Evolutionary conservation across 1,140 invertebrate genomes (phyloP), one percentile per base, ranked within the genome.

Genomic region (Eciton burchellii): DNA sequence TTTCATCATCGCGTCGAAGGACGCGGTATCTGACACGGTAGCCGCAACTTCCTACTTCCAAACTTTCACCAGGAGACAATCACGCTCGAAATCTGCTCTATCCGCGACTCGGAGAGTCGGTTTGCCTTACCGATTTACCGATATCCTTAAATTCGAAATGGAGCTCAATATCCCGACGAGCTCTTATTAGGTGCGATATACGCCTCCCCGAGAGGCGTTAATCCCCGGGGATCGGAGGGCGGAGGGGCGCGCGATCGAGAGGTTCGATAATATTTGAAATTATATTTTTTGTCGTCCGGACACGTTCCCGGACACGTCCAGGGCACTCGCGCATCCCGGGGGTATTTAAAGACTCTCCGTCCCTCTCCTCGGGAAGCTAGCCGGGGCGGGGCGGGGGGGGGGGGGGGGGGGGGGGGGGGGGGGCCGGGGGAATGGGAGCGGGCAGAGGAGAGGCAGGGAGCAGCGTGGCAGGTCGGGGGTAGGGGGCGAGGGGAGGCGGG

Each of bases 271-370:
- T 82, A 72, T 89, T 91, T 73, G 86, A 91, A 93, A 93, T 93
- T 92, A 93, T 92, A 92, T 92, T 92, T 93, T 92, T 92, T 92
- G 91, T 92, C 90, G 89, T 91, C 92, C 89, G 86, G 88, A 92
- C 92, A 93, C 91, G 92, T 93, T 90, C 85, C 85, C 89, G 86
- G 81, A n/a, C n/a, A n/a, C 86, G 89, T 89, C 86, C 89, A 88
- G 90, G 90, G 92, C 91, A 90, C 85, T 89, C 89, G 88, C 89
- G 89, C 92, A 92, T 93, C 91, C 91, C 92, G 85, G 74, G 92
- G 92, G 92, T 93, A 93, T 93, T 93, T 93, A 93, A 93, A 93
- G 92, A 93, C 92, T 91, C 91, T 88, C 92, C 90, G 87, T 91
- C 83, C 90, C 86, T 89, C 89, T 85, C 90, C 86, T 89, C 89